Evolutionary conservation across 2,797 vertebrate genomes (phyloP).

Genomic region (Crypturellus tataupa): DNA sequence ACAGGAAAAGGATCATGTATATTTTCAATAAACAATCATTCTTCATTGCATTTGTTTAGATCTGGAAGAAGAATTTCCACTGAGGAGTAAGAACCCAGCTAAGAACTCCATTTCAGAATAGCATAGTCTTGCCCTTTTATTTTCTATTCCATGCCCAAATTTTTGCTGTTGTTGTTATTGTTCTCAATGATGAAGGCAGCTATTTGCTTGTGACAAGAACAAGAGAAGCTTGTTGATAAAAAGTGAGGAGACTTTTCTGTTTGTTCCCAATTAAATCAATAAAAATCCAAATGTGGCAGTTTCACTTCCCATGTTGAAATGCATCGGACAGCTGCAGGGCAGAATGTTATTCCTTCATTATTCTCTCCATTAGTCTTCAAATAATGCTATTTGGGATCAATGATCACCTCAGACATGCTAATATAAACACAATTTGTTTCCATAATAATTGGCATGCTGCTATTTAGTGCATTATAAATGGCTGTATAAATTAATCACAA

Average conservation of each 20-base stretch:
- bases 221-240: constrained; percentile 21
- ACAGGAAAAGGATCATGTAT: background rate
- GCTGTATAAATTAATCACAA: constrained; percentile 70
- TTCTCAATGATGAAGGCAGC: background rate
- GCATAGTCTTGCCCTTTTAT: constrained; percentile 8
- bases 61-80: background rate
- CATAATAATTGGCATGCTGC: constrained; percentile 60
- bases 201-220: constrained; percentile 42
- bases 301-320: constrained; percentile 41
- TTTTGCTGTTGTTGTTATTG: background rate
- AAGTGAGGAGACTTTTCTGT: constrained; percentile 18
- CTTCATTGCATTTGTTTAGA: background rate
- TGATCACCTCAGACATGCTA: constrained; percentile 58
- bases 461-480: constrained; percentile 63
- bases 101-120: background rate
- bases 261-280: constrained; percentile 43
- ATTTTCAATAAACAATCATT: background rate
- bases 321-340: constrained; percentile 22
- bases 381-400: constrained; percentile 45
- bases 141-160: background rate
- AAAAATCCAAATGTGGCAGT: constrained; percentile 23
- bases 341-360: constrained; percentile 40
- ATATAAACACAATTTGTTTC: constrained; percentile 65
- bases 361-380: constrained; percentile 39
- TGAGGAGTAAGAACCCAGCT: background rate